These are phyloP conservation scores for Patella depressa DNA, from an alignment of 2,888 invertebrate genomes.

Conservation along the genomic window DNA sequence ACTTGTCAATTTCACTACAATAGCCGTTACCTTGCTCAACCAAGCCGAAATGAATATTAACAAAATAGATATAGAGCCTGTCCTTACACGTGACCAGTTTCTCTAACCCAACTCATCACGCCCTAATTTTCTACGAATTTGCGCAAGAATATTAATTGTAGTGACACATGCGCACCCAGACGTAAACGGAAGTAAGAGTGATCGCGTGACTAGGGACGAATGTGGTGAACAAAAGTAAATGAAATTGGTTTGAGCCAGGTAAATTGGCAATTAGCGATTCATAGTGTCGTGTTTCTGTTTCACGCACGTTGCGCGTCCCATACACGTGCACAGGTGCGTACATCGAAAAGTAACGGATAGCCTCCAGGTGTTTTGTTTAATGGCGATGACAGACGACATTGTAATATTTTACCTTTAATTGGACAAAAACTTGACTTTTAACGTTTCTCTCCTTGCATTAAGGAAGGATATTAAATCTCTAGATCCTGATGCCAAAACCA, in stretches of 20 bases:
- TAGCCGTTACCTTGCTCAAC: not conserved
- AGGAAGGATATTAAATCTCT: no score
- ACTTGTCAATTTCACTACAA: constrained; percentile 3
- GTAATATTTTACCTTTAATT: constrained; percentile 2
- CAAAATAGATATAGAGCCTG: not conserved
- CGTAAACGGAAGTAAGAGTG: constrained; percentile 7
- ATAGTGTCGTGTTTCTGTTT: not conserved
- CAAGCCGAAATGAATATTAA: constrained; percentile 5
- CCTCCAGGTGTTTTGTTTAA: constrained; percentile 6
- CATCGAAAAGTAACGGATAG: not conserved
- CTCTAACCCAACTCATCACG: constrained; percentile 3
- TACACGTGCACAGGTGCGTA: constrained; percentile 6
- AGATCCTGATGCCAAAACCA: no score
- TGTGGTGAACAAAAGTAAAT: constrained; percentile 2
- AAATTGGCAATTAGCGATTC: constrained; percentile 1
- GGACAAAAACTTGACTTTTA: not conserved
- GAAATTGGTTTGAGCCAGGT: constrained; percentile 7
- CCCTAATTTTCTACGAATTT: constrained; percentile 9
- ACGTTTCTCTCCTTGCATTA: not conserved
- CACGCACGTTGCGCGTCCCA: not conserved
- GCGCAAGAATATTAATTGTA: constrained; percentile 8
- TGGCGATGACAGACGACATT: not conserved
- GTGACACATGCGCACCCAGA: constrained; percentile 1
- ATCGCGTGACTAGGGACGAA: not conserved
- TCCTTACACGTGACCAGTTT: not conserved